phyloP scores from a whole-genome alignment of 2,888 invertebrate genomes.

The Cyaniris semiargus region DNA sequence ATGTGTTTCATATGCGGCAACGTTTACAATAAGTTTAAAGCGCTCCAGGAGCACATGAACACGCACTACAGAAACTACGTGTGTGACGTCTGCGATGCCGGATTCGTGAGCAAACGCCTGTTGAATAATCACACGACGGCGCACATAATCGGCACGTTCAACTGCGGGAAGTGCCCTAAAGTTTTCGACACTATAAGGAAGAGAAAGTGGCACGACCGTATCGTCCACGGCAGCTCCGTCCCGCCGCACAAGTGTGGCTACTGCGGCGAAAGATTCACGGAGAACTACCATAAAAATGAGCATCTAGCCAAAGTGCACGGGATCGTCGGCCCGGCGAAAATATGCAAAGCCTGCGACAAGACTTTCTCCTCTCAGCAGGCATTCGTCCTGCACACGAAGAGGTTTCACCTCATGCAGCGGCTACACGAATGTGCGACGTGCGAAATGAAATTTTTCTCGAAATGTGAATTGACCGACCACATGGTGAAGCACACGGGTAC shows the following conservation, averaged over 20 bases:
- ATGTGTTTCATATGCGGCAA: conserved; percentile 53
- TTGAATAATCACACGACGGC: conserved; percentile 44
- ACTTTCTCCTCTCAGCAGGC: conserved; percentile 46
- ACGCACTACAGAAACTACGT: conserved; percentile 55
- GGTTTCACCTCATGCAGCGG: conserved; percentile 59
- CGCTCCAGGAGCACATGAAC: conserved; percentile 55
- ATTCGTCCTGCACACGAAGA: conserved; percentile 50
- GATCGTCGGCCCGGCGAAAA: conserved; percentile 42
- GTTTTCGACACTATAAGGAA: conserved; percentile 47
- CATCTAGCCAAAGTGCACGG: conserved; percentile 55
- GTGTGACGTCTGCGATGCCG: conserved; percentile 53
- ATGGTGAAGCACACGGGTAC: conserved; percentile 61
- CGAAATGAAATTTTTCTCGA: conserved; percentile 55
- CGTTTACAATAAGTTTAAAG: conserved; percentile 52
- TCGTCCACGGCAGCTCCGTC: conserved; percentile 41
- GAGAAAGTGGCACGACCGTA: conserved; percentile 46
- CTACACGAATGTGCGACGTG: conserved; percentile 62
- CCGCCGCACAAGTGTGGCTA: conserved; percentile 51
- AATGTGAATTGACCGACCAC: conserved; percentile 48
- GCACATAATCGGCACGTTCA: conserved; percentile 45
- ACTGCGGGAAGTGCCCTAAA: conserved; percentile 47
- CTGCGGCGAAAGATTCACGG: conserved; percentile 52
- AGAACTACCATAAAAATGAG: conserved; percentile 47
- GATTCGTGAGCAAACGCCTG: conserved; percentile 50
- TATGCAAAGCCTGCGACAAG: conserved; percentile 54